A percentile compares a stretch with the other conserved stretches of the same genome.
Evolutionary conservation across 1,140 invertebrate species (phyloP).

Genomic region (Lerema accius): DNA sequence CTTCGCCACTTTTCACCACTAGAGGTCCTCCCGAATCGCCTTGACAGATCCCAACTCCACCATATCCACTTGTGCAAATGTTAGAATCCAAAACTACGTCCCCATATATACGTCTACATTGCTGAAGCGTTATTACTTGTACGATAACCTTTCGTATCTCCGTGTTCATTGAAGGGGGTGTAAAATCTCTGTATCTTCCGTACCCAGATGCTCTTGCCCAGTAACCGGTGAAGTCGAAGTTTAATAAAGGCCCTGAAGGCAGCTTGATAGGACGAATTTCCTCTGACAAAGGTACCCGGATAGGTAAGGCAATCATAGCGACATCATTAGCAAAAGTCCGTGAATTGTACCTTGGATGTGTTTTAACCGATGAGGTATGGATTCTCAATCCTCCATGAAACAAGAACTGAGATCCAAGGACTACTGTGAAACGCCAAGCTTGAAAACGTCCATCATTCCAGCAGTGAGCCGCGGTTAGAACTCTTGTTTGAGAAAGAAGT

Average conservation of each 20-base stretch:
- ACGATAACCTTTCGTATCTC: slow-evolving; percentile 52
- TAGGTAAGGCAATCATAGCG: slow-evolving; percentile 54
- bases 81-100: slow-evolving; percentile 52
- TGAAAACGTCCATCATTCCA: slow-evolving; percentile 58
- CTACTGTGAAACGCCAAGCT: slow-evolving; percentile 53
- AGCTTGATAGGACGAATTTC: slow-evolving; percentile 48
- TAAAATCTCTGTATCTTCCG: slow-evolving; percentile 57
- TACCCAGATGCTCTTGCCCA: slow-evolving; percentile 54
- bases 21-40: slow-evolving; percentile 65
- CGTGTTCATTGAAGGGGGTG: slow-evolving; percentile 45
- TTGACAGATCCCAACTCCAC: slow-evolving; percentile 62
- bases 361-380: slow-evolving; percentile 34
- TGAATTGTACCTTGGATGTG: slow-evolving; percentile 50
- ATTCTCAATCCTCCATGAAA: slow-evolving; percentile 57
- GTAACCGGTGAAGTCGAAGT: slow-evolving; percentile 40
- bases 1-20: slow-evolving; percentile 40
- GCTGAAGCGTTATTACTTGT: slow-evolving; percentile 45
- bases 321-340: slow-evolving; percentile 60
- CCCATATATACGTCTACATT: slow-evolving; percentile 47
- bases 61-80: slow-evolving; percentile 56
- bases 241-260: slow-evolving; percentile 38
- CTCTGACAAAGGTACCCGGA: slow-evolving; percentile 38
- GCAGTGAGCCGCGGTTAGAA: slow-evolving; percentile 67
- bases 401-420: slow-evolving; percentile 54
- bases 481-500: slow-evolving; percentile 45